Evolutionary conservation across 2,888 invertebrate species (phyloP).

Genomic region (Leucania comma): DNA sequence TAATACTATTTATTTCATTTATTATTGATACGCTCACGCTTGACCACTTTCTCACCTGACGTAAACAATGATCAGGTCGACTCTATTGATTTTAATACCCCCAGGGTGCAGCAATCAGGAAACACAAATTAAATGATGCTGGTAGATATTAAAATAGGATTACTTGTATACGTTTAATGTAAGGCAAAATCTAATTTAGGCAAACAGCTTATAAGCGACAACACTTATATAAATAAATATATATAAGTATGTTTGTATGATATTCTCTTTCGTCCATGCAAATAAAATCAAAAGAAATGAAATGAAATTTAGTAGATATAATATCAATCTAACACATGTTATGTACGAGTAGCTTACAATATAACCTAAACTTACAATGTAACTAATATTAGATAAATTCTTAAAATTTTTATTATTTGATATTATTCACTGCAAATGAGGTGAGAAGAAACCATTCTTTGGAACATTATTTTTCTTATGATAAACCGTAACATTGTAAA

Average conservation of each 20-base stretch:
- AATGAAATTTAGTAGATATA: background rate
- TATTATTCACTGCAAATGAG: conserved; percentile 74
- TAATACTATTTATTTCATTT: too few species aligned
- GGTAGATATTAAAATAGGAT: too few species aligned
- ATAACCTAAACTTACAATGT: background rate
- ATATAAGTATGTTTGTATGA: background rate
- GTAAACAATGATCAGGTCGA: too few species aligned
- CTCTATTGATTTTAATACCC: too few species aligned
- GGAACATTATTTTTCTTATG: conserved; percentile 74
- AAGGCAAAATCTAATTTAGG: too few species aligned
- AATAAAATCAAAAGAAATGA: background rate
- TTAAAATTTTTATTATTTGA: background rate
- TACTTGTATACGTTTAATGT: too few species aligned
- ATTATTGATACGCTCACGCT: background rate
- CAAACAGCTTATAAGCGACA: too few species aligned
- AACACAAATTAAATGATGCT: too few species aligned
- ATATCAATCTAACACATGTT: background rate
- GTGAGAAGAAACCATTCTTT: conserved; percentile 75
- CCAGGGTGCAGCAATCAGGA: too few species aligned
- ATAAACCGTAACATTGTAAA: conserved; percentile 80
- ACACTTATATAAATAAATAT: too few species aligned
- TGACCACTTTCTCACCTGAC: too few species aligned
- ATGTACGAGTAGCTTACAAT: too few species aligned
- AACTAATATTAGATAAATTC: background rate
- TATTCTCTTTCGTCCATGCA: background rate